These are phyloP conservation scores for Poecilobothrus nobilitatus DNA, from an alignment of 2,888 invertebrate genomes.

Conservation along the genomic window DNA sequence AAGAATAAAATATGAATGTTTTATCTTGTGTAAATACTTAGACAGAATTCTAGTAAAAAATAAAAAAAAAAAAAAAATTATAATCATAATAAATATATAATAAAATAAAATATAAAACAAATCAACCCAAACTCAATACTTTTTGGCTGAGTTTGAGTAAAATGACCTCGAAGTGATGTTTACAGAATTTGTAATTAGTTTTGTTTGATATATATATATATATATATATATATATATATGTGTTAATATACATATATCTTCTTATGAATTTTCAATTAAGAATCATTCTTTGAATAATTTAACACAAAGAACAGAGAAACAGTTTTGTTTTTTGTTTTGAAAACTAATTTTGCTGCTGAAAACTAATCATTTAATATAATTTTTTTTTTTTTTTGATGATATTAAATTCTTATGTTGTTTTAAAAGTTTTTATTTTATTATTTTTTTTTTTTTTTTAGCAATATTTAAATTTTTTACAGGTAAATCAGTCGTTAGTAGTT, in stretches of 20 bases:
- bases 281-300: slow-evolving; percentile 1
- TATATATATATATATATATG: no score
- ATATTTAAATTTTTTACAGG: no score
- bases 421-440: not conserved
- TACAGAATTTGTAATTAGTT: slow-evolving; percentile 1
- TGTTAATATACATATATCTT: not conserved
- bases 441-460: not conserved
- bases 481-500: no score
- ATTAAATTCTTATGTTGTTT: not conserved
- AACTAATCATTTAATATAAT: no score
- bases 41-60: not conserved
- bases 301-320: not conserved
- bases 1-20: no score
- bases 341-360: no score
- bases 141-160: slow-evolving; percentile 1
- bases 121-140: no score
- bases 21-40: no score
- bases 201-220: not conserved
- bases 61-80: not conserved
- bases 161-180: not conserved
- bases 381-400: not conserved
- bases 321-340: not conserved
- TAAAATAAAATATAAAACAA: not conserved
- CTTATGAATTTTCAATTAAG: not conserved
- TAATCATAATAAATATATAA: not conserved